These are phyloP conservation scores for Caretta caretta DNA, from an alignment of 2,113 vertebrate genomes.

Conservation along the genomic window DNA sequence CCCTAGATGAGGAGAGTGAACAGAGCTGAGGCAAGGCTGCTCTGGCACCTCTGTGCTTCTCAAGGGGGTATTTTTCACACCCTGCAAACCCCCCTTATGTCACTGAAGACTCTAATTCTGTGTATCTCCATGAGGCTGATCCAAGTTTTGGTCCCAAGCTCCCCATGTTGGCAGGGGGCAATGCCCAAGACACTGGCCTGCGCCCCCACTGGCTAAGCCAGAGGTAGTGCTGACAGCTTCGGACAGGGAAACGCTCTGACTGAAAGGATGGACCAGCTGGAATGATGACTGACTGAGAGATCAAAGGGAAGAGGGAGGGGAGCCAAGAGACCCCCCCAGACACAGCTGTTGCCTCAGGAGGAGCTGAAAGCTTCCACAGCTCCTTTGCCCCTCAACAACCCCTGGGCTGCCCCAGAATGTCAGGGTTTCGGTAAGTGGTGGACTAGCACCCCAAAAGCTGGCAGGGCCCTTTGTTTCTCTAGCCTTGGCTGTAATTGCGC, in stretches of 20 bases:
- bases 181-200: neutral
- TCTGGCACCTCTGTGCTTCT: neutral
- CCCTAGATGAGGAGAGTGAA: no score
- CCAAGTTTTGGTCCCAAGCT: neutral
- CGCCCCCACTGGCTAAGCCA: neutral
- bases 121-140: neutral
- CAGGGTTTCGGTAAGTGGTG: neutral
- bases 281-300: neutral
- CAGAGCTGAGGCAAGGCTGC: no score
- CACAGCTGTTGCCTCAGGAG: neutral
- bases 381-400: no score
- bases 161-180: neutral
- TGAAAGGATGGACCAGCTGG: neutral
- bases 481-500: neutral
- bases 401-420: neutral
- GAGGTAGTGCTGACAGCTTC: neutral
- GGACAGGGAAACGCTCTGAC: neutral
- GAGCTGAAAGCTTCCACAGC: no score
- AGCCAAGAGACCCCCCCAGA: neutral
- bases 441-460: neutral
- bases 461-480: neutral
- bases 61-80: neutral
- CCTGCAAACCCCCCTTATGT: neutral
- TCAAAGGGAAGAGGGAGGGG: neutral
- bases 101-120: neutral